Evolutionary conservation across 1,140 invertebrate species (phyloP), one percentile per base, ranked within the genome.

Genomic region (Drosophila cardini): DNA sequence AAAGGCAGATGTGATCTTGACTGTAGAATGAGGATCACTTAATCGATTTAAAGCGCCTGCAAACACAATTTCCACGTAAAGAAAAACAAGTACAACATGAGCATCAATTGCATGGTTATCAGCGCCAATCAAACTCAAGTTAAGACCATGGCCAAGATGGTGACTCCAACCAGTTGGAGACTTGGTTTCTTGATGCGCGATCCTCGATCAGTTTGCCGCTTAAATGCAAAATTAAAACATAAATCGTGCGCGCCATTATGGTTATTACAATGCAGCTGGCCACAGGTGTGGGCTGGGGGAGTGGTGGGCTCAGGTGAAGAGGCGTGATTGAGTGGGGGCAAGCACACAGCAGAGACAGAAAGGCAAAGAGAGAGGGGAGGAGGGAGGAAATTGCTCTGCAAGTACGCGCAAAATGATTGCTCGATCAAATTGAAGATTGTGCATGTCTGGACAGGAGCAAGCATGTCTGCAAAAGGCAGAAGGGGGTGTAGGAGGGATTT

Each of bases 171-270:
- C 43, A 56, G 18, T 34, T 13, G 15, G 18, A 57, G 38, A 18
- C 15, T 38, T 9, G 9, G 21, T 15, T 45, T 18, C 21, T 26
- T 26, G 21, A 26, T 26, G 21, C 21, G 21, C 8, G 21, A 34
- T 3, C 2, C 38, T 8, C 32, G 52, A 48, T 65, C 34, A 46
- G 56, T 34, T 52, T 38, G 58, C 53, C 58, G 62, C 75, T 78
- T 90, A 85, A 91, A 91, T 91, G 89, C 83, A 80, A 91, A 91
- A 91, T 91, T 91, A 91, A 91, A 91, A 91, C 89, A 91, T 91
- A 91, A 91, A 91, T 91, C 89, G 89, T 91, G 89, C 89, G 89
- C 80, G 89, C 89, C 89, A 91, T 91, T 91, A 91, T 91, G 89
- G 80, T 91, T 89, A 90, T 90, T 90, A 89, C 80, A 89, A 75